phyloP scores from a whole-genome alignment of 2,888 invertebrate genomes.

The Timema podura region DNA sequence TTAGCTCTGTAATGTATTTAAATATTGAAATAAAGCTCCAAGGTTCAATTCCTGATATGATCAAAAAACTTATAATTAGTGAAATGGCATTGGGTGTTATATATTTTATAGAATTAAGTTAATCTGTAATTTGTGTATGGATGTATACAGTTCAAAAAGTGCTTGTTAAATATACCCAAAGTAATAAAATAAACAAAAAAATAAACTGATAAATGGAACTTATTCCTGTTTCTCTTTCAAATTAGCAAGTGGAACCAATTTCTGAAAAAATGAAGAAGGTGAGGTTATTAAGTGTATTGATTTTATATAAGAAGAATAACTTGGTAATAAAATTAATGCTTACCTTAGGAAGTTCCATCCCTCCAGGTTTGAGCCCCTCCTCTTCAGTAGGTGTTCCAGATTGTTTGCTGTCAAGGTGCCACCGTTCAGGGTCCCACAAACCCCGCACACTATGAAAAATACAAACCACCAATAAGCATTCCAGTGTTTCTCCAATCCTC shows the following conservation, averaged over 20 bases:
- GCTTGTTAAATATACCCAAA: too few species aligned
- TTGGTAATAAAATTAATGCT: background rate
- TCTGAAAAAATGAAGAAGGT: background rate
- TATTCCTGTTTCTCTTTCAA: background rate
- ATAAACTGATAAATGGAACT: background rate
- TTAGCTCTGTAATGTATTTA: too few species aligned
- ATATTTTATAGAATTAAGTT: too few species aligned
- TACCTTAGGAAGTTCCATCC: slow-evolving; percentile 54
- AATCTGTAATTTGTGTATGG: too few species aligned
- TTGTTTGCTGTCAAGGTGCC: slow-evolving; percentile 54
- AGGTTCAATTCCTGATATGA: too few species aligned
- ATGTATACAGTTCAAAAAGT: too few species aligned
- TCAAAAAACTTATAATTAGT: too few species aligned
- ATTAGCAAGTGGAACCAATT: background rate
- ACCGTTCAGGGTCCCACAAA: slow-evolving; percentile 52
- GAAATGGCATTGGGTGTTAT: too few species aligned
- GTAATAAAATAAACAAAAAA: background rate
- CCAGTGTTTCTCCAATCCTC: too few species aligned
- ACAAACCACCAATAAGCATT: too few species aligned
- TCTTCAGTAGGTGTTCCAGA: slow-evolving; percentile 57
- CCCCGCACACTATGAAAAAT: slow-evolving; percentile 43
- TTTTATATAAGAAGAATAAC: background rate
- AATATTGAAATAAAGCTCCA: too few species aligned
- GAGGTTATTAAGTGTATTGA: background rate
- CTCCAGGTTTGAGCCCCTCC: slow-evolving; percentile 53